Conservation (phyloP, 2,797 vertebrate species). For the Hafferia zeledoni region DNA sequence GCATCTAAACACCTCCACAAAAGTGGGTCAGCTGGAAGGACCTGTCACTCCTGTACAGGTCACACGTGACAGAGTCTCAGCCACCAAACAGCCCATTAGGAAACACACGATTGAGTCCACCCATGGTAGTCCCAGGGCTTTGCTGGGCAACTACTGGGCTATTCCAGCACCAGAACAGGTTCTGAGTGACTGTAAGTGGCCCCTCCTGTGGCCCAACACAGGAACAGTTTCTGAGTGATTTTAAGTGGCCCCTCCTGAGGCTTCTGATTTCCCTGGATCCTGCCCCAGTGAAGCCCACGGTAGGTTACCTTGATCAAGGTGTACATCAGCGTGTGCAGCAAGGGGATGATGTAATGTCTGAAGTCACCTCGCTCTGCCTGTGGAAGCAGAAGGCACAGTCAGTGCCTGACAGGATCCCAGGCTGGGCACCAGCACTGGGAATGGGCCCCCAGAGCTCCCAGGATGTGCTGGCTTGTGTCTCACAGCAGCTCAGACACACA, state of each 20-base stretch:
- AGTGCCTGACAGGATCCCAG: neutral
- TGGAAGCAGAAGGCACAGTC: constrained; percentile 7
- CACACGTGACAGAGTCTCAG: neutral
- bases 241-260: neutral
- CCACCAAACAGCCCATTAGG: neutral
- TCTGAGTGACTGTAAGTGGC: neutral
- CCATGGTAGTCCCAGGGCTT: fast-evolving
- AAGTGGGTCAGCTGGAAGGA: neutral
- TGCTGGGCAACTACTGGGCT: neutral
- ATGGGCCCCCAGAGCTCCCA: neutral
- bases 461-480: neutral
- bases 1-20: neutral
- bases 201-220: neutral
- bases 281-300: fast-evolving
- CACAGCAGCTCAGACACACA: neutral
- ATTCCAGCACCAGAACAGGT: neutral
- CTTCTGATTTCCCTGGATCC: neutral
- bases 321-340: constrained; percentile 94
- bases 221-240: neutral
- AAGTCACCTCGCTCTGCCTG: constrained; percentile 86
- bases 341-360: constrained; percentile 85
- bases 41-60: neutral
- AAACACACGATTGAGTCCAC: neutral
- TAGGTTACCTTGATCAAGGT: constrained; percentile 86
- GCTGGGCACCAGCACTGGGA: neutral